Evolutionary conservation across 2,888 invertebrate species (phyloP).

Genomic region (Rhodophaea formosa): DNA sequence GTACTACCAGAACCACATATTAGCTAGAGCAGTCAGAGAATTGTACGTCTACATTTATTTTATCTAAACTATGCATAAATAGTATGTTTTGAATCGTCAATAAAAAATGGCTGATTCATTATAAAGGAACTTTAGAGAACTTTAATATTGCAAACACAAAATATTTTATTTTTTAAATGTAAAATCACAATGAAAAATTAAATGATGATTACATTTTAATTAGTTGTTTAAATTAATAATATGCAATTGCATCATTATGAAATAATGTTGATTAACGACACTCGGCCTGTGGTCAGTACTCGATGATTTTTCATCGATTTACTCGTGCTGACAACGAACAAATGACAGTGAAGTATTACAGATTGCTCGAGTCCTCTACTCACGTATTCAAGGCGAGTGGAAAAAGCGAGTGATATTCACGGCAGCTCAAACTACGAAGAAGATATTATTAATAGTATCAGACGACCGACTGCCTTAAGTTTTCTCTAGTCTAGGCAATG

Average conservation of each 20-base stretch:
- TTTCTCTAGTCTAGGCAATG: no score
- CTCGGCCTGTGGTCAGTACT: conserved; percentile 6
- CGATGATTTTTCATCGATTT: conserved; percentile 15
- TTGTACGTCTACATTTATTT: no score
- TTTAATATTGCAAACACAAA: no score
- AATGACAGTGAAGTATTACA: neutral
- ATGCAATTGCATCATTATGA: neutral
- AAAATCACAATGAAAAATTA: conserved; percentile 1
- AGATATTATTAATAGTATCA: no score
- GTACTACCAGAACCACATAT: no score
- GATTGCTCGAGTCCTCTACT: neutral
- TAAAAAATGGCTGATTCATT: no score
- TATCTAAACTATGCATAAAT: no score
- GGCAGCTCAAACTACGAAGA: neutral
- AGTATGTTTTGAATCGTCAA: no score
- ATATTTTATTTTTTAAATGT: no score
- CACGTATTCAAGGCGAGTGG: neutral
- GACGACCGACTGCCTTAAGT: no score
- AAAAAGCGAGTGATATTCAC: neutral
- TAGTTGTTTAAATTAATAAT: neutral
- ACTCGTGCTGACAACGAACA: conserved; percentile 7
- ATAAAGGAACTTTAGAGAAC: no score
- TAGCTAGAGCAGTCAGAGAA: no score
- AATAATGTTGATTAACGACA: conserved; percentile 12
- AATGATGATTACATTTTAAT: conserved; percentile 4